Evolutionary conservation across 1,140 invertebrate genomes (phyloP).

Genomic region (Leptinotarsa defecta): DNA sequence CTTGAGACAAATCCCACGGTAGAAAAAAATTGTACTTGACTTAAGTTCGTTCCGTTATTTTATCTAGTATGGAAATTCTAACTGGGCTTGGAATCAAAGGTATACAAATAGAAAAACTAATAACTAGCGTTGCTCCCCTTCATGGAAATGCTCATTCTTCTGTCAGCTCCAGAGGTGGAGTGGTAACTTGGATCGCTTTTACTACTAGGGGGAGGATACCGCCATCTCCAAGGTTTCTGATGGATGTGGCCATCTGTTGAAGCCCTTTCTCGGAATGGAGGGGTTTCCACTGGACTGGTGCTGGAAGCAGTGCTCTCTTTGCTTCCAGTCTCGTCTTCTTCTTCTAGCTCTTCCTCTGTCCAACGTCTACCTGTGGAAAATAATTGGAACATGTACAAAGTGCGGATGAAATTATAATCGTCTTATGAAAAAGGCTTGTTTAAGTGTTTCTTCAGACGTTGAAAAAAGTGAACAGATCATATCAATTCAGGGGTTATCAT

Average conservation of each 20-base stretch:
- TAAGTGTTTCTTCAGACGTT: too few species aligned
- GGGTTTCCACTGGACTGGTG: constrained; percentile 44
- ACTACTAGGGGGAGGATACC: constrained; percentile 56
- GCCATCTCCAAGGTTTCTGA: constrained; percentile 58
- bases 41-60: too few species aligned
- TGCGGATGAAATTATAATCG: neutral
- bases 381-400: neutral
- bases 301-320: constrained; percentile 42
- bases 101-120: constrained; percentile 39
- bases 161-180: constrained; percentile 54
- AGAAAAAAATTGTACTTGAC: too few species aligned
- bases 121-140: constrained; percentile 63
- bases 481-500: too few species aligned
- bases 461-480: too few species aligned
- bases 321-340: constrained; percentile 47
- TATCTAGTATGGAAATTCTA: too few species aligned
- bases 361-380: constrained; percentile 50
- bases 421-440: too few species aligned
- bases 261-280: constrained; percentile 65
- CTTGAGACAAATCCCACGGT: too few species aligned
- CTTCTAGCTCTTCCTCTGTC: constrained; percentile 58
- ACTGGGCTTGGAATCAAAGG: too few species aligned
- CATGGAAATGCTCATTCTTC: constrained; percentile 64
- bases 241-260: constrained; percentile 66
- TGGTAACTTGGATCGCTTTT: constrained; percentile 25